Evolutionary conservation across 2,797 vertebrate species (phyloP), one percentile per base, ranked within the genome.

Genomic region (Cynopterus sphinx): DNA sequence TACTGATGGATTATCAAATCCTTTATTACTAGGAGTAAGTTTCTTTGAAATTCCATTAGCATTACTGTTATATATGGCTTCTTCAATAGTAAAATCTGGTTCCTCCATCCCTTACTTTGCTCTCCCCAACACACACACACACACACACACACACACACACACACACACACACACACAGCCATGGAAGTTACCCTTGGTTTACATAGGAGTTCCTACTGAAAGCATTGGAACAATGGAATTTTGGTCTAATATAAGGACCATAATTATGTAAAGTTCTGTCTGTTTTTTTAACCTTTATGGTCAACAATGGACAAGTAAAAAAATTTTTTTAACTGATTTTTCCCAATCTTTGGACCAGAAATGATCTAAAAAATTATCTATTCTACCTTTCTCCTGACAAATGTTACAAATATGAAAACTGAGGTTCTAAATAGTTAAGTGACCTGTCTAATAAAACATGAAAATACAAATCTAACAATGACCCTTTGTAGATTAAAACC

Each of bases 271-370:
- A 95, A 70, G 10, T 33, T 86, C 21, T 61, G 0, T 55, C 75
- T 86, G 55, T 7, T 88, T 55, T 87, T 75, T 90, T 87, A 77
- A 78, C 21, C 11, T 83, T 90, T 22, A 92, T 73, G 41, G 9
- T 21, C 36, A 46, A 55, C 33, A 70, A 43, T 21, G 81, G 16
- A 86, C 73, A 28, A 19, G 15, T n/a, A 77, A 19, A 6, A 15
- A 33, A 33, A 33, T 95, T 79, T 33, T 59, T 93, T 94, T 82
- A 51, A 57, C 1, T 22, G 26, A 46, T 86, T 93, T 93, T 93
- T 90, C 63, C 49, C 70, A 86, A 53, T 49, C 26, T 86, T 94
- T 53, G n/a, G 70, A 67, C 71, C 28, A 71, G 51, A 85, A 82
- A 73, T 12, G 22, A 68, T 70, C 51, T 86, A 78, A 74, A 6